Base-by-base conservation (phyloP, 2,888 invertebrate species). In the Dysmachus trigonus region DNA sequence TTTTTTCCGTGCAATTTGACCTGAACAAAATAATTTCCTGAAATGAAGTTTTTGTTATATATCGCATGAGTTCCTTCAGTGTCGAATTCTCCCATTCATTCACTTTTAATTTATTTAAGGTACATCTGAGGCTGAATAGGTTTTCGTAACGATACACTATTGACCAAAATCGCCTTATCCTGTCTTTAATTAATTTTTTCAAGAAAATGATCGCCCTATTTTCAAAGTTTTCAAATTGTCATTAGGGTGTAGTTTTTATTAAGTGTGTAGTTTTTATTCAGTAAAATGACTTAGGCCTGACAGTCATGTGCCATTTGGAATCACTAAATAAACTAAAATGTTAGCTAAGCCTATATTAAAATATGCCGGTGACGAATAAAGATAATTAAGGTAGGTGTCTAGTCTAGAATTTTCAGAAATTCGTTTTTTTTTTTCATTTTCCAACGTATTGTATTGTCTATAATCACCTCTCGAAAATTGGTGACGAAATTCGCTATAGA, bases 1-100 rank as follows among this genome's bases (percentile, higher is more conserved):
- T 53, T 31, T 81, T 81, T 81, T 81, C 81, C 62, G 31, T 81
- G 35, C 81, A 81, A 81, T 81, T 81, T 81, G 53, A 53, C 31
- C 53, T 62, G 53, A 81, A 81, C 62, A 31, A 53, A 81, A 53
- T 81, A n/a, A 81, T 81, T 81, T 81, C 33, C n/a, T 7, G 27
- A 62, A 62, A 18, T 27, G 7, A 22, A 62, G 62, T 62, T 62
- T 4, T 62, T 62, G 62, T 62, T 62, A 41, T 41, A 22, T 62
- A 62, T 62, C 62, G 27, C 10, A 62, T 62, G 7, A 41, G 2
- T 22, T 22, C 62, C 10, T 8, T 22, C 62, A 10, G 27, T 22
- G 62, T 27, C 27, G 62, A 62, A 27, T 62, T 62, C 22, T 7
- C 47, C 62, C 62, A 62, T 62, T 62, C 27, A 62, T 62, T 22